Evolutionary conservation across 2,113 vertebrate genomes (phyloP).

Genomic region (Eudyptes chrysolophus): DNA sequence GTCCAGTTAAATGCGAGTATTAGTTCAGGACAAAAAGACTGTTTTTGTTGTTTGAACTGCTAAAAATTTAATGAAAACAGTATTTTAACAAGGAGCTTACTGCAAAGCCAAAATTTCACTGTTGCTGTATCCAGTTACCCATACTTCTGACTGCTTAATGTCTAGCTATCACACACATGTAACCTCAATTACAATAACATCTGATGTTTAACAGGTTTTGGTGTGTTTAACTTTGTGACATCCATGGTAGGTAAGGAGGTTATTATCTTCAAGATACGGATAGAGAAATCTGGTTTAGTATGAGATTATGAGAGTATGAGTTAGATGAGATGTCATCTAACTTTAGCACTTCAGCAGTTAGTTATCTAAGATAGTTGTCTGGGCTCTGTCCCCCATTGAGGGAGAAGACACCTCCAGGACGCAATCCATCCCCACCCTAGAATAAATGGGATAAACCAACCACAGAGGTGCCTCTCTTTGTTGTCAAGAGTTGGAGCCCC

Average conservation of each 20-base stretch:
- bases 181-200: not conserved
- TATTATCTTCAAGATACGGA: not conserved
- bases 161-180: not conserved
- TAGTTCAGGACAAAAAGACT: not conserved
- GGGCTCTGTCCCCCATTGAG: not conserved
- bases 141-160: not conserved
- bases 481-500: not conserved
- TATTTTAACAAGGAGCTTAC: not conserved
- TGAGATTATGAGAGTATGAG: not conserved
- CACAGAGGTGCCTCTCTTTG: not conserved
- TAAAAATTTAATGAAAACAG: not conserved
- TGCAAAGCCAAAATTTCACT: not conserved
- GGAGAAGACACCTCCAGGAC: not conserved
- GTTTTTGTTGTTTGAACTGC: not conserved
- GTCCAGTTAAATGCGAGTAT: not conserved
- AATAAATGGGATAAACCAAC: not conserved
- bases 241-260: not conserved
- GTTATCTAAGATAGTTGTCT: not conserved
- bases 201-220: not conserved
- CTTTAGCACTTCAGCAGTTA: not conserved
- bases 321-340: not conserved
- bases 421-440: not conserved
- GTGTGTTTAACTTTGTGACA: not conserved
- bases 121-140: not conserved
- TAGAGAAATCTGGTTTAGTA: not conserved